Percentiles rank a stretch among this genome's conserved stretches.
Evolutionary conservation across 1,140 invertebrate species (phyloP).

Genomic region (Leptestheria dahalacensis): DNA sequence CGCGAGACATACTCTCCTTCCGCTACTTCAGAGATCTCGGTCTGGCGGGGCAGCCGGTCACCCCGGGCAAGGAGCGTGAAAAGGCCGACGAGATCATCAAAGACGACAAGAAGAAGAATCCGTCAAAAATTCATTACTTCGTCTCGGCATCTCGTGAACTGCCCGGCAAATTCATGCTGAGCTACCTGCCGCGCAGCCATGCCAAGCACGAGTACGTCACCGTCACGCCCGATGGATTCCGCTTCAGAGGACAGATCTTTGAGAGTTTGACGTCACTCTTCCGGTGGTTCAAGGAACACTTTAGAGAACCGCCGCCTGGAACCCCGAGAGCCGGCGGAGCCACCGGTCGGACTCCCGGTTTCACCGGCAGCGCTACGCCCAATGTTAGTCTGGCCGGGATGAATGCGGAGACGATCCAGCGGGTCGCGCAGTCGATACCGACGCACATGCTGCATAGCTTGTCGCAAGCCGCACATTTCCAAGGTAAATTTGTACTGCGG

Average conservation of each 20-base stretch:
- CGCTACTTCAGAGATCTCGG: conserved; percentile 67
- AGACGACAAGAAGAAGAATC: conserved; percentile 70
- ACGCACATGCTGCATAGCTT: conserved; percentile 53
- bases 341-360: conserved; percentile 36
- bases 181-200: conserved; percentile 73
- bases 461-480: conserved; percentile 48
- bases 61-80: conserved; percentile 34
- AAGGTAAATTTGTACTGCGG: conserved; percentile 30
- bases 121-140: conserved; percentile 79
- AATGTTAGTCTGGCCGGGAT: conserved; percentile 37
- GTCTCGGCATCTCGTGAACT: conserved; percentile 70
- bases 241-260: conserved; percentile 78
- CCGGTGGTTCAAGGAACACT: conserved; percentile 97
- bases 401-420: conserved; percentile 51
- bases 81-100: conserved; percentile 73
- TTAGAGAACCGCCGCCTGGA: conserved; percentile 70
- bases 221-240: conserved; percentile 79
- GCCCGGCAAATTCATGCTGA: conserved; percentile 89
- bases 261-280: conserved; percentile 66
- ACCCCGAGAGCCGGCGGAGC: conserved; percentile 48
- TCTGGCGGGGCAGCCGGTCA: conserved; percentile 34
- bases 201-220: conserved; percentile 82
- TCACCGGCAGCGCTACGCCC: conserved; percentile 39
- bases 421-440: conserved; percentile 54
- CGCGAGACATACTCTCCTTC: conserved; percentile 76